Base-by-base conservation (phyloP, 2,797 vertebrate genomes). In the Acipenser transmontanus region DNA sequence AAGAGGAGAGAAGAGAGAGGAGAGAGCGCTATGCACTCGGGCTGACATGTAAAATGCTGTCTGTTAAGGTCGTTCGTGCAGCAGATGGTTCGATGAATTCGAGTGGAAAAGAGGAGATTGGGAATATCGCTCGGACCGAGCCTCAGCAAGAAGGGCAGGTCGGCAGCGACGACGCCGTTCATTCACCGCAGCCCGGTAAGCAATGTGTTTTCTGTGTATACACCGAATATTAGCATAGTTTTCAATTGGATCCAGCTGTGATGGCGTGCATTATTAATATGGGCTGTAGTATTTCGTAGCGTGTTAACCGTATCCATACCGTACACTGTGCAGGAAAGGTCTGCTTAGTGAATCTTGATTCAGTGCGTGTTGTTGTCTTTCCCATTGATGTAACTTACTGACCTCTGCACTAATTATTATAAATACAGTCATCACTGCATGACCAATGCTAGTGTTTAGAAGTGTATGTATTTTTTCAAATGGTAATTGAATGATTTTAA, bases 51-150 rank as follows among this genome's bases (percentile, higher is more conserved):
- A 85, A 80, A 78, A 87, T 83, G 89, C 88, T 84, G 84, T 84
- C 82, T 80, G 84, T 83, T 77, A 85, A 87, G 82, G 90, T 87
- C 83, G 81, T 80, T 79, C 77, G 82, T 76, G 80, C 66, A 78
- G 81, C 82, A 84, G 77, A 84, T 80, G 78, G 87, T 83, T 89
- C 89, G 85, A 81, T 85, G 87, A 85, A 83, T 80, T 87, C 83
- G 83, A 78, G 82, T 80, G 83, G 85, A 66, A 61, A 49, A 77
- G 59, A 69, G 71, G 64, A 63, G 62, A 69, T 74, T 69, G 76
- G 64, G 76, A 77, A 4, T 70, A 66, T 72, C 70, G 72, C 47
- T 67, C 72, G 69, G 73, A 75, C 69, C 73, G 76, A 81, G 70
- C 79, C 75, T 72, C 52, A 54, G 52, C 52, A 67, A 73, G 71